phyloP scores from a whole-genome alignment of 1,140 invertebrate genomes.

The Pomacea maculata region DNA sequence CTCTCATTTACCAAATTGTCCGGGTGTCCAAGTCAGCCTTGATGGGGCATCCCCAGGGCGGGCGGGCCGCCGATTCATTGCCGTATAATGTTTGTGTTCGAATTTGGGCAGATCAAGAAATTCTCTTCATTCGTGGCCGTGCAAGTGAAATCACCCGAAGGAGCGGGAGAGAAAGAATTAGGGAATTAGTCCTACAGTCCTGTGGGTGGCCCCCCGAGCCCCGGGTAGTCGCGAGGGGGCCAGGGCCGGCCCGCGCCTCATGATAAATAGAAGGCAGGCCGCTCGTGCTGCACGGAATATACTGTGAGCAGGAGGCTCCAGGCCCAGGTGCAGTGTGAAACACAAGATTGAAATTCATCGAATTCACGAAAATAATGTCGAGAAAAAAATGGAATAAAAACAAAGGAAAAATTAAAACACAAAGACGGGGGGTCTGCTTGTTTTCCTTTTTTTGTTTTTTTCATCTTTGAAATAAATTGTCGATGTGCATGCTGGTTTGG shows the following conservation, averaged over 20 bases:
- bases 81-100: conserved; percentile 25
- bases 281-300: neutral
- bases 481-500: too few relatives aligned
- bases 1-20: conserved; percentile 28
- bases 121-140: conserved; percentile 23
- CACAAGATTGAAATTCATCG: neutral
- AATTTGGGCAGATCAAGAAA: conserved; percentile 24
- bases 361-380: neutral
- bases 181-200: conserved; percentile 17
- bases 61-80: conserved; percentile 12
- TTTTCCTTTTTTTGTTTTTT: too few relatives aligned
- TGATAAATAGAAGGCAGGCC: neutral
- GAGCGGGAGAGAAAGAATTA: conserved; percentile 18
- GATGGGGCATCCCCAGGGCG: conserved; percentile 17
- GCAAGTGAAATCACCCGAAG: conserved; percentile 26
- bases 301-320: neutral
- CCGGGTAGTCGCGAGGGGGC: neutral
- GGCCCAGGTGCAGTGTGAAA: too few relatives aligned
- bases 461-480: too few relatives aligned
- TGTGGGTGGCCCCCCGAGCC: conserved; percentile 9
- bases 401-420: neutral
- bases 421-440: too few relatives aligned
- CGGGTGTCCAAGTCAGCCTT: conserved; percentile 10
- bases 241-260: neutral
- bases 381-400: neutral